phyloP scores from a whole-genome alignment of 2,113 vertebrate genomes.

The Galemys pyrenaicus region DNA sequence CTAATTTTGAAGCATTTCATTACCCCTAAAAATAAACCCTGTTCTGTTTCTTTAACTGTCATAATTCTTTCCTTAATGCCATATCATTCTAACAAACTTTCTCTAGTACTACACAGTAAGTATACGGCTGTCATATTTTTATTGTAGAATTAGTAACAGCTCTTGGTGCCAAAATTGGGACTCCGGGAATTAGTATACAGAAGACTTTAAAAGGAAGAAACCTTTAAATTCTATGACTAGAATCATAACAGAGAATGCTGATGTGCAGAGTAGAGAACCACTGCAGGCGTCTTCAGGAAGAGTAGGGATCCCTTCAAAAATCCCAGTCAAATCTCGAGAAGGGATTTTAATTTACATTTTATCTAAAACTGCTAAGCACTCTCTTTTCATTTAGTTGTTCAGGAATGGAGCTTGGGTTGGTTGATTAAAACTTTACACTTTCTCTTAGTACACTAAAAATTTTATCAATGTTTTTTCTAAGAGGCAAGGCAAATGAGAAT shows the following conservation, averaged over 20 bases:
- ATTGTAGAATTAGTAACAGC: too few relatives aligned
- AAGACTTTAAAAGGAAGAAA: too few relatives aligned
- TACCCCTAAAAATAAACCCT: neutral
- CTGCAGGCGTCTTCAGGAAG: neutral
- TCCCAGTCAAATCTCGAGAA: neutral
- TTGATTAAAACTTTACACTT: constrained; percentile 50
- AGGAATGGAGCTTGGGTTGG: neutral
- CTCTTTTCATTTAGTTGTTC: neutral
- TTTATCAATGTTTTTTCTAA: neutral
- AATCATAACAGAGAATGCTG: neutral
- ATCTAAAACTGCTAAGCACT: neutral
- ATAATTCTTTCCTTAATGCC: constrained; percentile 17
- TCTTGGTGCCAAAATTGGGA: too few relatives aligned
- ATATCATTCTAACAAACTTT: neutral
- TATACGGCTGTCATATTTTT: too few relatives aligned
- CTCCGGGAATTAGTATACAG: too few relatives aligned
- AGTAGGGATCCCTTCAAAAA: neutral
- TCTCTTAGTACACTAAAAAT: constrained; percentile 13
- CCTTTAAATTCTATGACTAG: neutral
- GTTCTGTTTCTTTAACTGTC: neutral
- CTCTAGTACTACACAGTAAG: constrained; percentile 30
- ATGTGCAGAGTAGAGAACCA: neutral
- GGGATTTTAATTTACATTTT: neutral
- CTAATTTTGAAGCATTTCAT: constrained; percentile 26
- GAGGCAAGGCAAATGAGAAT: constrained; percentile 29